phyloP scores from a whole-genome alignment of 1,140 invertebrate genomes.

The Trachelipus rathkii region DNA sequence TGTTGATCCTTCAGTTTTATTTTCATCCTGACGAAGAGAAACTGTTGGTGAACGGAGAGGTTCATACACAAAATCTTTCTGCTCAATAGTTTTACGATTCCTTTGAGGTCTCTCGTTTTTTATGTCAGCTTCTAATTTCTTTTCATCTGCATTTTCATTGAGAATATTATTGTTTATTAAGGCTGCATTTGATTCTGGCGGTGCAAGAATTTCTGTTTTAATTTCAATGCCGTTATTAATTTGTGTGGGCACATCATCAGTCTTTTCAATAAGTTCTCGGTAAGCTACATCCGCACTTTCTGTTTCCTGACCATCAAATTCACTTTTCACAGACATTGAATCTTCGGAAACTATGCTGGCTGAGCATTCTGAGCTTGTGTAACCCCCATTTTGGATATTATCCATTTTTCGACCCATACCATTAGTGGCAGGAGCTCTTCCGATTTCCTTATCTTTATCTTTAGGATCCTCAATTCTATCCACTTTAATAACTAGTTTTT shows the following conservation, averaged over 20 bases:
- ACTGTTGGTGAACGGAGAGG: background rate
- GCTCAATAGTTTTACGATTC: slow-evolving; percentile 4
- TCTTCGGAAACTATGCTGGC: background rate
- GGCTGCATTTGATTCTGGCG: background rate
- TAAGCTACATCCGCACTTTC: background rate
- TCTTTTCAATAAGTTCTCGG: background rate
- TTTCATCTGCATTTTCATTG: background rate
- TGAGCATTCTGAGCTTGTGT: background rate
- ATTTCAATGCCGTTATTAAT: background rate
- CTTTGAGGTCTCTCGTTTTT: slow-evolving; percentile 15
- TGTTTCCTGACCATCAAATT: slow-evolving; percentile 12
- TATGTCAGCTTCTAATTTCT: background rate
- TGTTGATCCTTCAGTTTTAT: too few relatives aligned
- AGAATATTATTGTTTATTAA: background rate
- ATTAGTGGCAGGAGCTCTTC: too few relatives aligned
- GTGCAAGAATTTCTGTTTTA: background rate
- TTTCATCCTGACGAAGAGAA: too few relatives aligned
- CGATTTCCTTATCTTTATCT: slow-evolving; percentile 5
- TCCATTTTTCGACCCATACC: background rate
- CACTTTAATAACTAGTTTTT: slow-evolving; percentile 23
- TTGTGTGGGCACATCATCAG: background rate
- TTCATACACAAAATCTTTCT: slow-evolving; percentile 24
- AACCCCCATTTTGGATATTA: slow-evolving; percentile 1
- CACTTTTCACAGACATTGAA: background rate
- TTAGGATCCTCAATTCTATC: slow-evolving; percentile 16